Conservation (phyloP, 2,113 vertebrate species). For the Sterrhoptilus dennistouni region DNA sequence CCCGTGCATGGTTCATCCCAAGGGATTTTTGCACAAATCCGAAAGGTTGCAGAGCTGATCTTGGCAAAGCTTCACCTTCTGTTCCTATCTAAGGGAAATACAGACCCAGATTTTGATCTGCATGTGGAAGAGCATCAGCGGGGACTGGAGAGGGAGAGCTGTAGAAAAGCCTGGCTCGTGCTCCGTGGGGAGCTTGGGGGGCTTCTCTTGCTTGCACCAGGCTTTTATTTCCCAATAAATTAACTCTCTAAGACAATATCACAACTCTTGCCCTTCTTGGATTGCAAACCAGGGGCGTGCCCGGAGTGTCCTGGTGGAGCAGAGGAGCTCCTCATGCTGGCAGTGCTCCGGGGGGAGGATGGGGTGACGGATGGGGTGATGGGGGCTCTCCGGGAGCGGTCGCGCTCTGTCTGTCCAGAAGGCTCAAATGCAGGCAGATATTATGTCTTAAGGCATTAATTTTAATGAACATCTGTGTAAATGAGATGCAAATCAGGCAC, state of each 20-base stretch:
- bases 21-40: background rate
- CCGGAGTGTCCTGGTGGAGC: background rate
- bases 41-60: background rate
- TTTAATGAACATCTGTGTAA: conserved; percentile 58
- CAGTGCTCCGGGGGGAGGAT: background rate
- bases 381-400: background rate
- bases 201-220: background rate
- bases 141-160: background rate
- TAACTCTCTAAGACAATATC: background rate
- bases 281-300: background rate
- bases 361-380: background rate
- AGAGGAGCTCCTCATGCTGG: background rate
- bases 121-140: background rate
- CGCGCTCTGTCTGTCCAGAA: background rate
- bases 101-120: background rate
- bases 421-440: background rate
- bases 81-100: background rate
- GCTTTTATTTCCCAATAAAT: background rate
- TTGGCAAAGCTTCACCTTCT: background rate
- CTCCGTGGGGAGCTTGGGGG: accelerated
- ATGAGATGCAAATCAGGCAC: conserved; percentile 54
- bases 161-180: background rate
- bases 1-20: accelerated
- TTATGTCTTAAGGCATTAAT: conserved; percentile 51
- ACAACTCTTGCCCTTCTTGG: background rate